Base-by-base conservation (phyloP, 2,113 vertebrate species). In the Pseudorectes ferrugineus region DNA sequence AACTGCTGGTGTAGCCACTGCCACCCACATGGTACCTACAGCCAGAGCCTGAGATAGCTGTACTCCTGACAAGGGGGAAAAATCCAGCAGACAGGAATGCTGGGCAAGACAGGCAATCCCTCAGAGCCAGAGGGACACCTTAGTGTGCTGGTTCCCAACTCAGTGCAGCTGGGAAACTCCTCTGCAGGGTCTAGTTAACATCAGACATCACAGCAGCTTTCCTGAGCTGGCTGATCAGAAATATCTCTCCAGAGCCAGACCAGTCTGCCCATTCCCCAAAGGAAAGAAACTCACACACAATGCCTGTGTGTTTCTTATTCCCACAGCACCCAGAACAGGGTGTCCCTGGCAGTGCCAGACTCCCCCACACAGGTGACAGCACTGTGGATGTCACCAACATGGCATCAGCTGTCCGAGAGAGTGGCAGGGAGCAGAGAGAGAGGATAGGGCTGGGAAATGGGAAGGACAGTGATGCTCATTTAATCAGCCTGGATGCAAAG, bases 91-190 rank as follows among this genome's bases (percentile, higher is more conserved):
- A 21, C 62, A 82, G 62, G 31, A 31, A 42, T 1, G 10, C 59
- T 33, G n/a, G 20, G 43, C 48, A n/a, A 54, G 51, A 16, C 48
- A 58, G 43, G 35, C 28, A 61, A 29, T 5, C 15, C 35, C 57
- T 18, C 75, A 35, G 70, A 55, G 46, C 38, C 77, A 89, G 63
- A 46, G 26, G 55, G 55, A 35, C 89, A 31, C 22, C 68, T 40
- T 2, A 28, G 9, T 0, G 21, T 4, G 1, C 66, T 49, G 36
- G 26, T n/a, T 52, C 22, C 38, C 38, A 70, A 1, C 11, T 13
- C 43, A 81, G 11, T 12, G 51, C 55, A 78, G 61, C 58, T 66
- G 35, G 40, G 35, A 78, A 81, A 57, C 46, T 62, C 57, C 59
- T 49, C 78, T 74, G 49, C 51, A 48, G 70, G 70, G 21, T 48